Evolutionary conservation across 2,888 invertebrate species (phyloP), one percentile per base, ranked within the genome.

Genomic region (Meganola albula): DNA sequence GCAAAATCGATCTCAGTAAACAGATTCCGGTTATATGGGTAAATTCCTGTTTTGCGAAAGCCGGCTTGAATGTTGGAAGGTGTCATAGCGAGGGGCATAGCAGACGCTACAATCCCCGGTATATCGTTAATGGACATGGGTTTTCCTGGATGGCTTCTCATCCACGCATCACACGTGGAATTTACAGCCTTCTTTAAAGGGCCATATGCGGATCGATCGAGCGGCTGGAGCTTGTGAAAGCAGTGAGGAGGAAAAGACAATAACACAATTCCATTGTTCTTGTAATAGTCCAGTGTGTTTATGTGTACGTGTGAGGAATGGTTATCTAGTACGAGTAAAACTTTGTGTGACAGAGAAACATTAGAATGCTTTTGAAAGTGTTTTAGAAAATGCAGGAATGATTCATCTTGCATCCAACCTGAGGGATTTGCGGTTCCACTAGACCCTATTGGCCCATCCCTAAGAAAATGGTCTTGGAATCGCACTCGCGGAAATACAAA

Each of bases 61-160:
- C 57, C 59, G 5, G 46, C 41, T 11, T 48, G 48, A 30, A 62
- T 55, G 24, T 60, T 59, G 0, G 22, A 1, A 4, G 23, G 42
- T 18, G 57, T 58, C 1, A 58, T 5, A 26, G 59, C 54, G 1
- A 45, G 18, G 3, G 58, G 58, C 27, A 53, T 34, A 6, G 60
- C 47, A 25, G 24, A 31, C 4, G 14, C 24, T 2, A 53, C 30
- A 18, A 61, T 48, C 0, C 36, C 31, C 11, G 60, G 62, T n/a
- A 65, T 57, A 13, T 63, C 51, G 12, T 64, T 58, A 2, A 60
- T 63, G 0, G 53, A 27, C 51, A 64, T 58, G 0, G 55, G 52
- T 33, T 45, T 48, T 1, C 55, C 63, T 1, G 60, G 56, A 10
- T 66, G 13, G 12, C 13, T 58, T 27, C 46, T 24, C 53, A 65